Conservation (phyloP, 2,113 vertebrate genomes). For the Bos javanicus region DNA sequence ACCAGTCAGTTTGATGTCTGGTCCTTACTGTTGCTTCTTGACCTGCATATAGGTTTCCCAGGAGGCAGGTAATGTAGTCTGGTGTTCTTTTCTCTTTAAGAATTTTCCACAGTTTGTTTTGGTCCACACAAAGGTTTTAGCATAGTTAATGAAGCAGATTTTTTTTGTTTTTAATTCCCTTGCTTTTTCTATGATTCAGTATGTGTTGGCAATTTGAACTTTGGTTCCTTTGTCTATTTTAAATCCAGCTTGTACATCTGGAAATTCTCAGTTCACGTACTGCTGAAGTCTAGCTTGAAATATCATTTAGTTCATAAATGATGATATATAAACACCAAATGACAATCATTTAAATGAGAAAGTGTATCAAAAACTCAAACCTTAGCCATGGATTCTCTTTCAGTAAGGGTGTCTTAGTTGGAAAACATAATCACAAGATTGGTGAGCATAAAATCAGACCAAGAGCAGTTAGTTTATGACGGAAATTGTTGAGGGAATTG, state of each 20-base stretch:
- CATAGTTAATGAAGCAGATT: neutral
- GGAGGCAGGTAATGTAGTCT: neutral
- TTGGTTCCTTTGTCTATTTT: neutral
- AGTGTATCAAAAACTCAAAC: neutral
- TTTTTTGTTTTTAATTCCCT: neutral
- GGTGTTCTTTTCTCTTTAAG: neutral
- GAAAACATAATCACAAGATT: neutral
- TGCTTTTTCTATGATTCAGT: neutral
- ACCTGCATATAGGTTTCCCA: neutral
- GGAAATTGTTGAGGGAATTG: neutral
- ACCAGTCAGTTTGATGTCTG: neutral
- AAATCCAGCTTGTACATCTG: neutral
- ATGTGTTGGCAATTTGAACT: neutral
- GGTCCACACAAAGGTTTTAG: neutral
- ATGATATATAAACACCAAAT: neutral
- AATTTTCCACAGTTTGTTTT: neutral
- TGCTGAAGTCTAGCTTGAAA: neutral
- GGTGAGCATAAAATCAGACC: neutral
- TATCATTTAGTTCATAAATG: neutral
- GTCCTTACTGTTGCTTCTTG: neutral
- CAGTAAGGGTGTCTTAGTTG: neutral
- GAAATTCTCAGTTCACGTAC: neutral
- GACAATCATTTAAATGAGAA: neutral
- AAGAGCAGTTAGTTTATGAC: neutral
- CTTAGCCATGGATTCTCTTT: neutral